phyloP scores from a whole-genome alignment of 2,888 invertebrate genomes.

The Chymomyza amoena region DNA sequence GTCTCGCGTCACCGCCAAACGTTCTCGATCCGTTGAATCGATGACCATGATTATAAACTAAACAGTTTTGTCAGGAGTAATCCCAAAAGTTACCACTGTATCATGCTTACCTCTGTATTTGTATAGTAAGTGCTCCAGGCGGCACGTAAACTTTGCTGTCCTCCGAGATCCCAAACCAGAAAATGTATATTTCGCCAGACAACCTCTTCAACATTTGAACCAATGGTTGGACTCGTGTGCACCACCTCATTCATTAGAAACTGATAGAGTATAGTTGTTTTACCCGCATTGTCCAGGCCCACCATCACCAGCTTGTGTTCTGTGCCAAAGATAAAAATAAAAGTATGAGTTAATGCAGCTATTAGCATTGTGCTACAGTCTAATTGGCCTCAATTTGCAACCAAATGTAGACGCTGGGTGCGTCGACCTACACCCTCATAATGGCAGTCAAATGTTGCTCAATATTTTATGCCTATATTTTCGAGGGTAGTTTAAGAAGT shows the following conservation, averaged over 20 bases:
- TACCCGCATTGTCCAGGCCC: constrained; percentile 98
- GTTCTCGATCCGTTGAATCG: constrained; percentile 96
- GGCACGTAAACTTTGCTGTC: constrained; percentile 95
- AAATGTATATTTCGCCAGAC: constrained; percentile 98
- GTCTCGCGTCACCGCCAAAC: constrained; percentile 92
- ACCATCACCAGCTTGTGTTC: constrained; percentile 98
- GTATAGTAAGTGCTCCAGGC: constrained; percentile 99
- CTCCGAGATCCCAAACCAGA: constrained; percentile 99
- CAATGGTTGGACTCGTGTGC: constrained; percentile 98
- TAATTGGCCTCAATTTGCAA: neutral
- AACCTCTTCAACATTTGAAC: constrained; percentile 98
- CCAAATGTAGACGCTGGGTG: neutral
- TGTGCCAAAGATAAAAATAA: neutral
- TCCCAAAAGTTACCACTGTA: neutral
- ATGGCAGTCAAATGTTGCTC: neutral
- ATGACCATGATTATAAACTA: constrained; percentile 98
- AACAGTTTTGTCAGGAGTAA: neutral
- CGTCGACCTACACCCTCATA: neutral
- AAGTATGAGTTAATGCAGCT: neutral
- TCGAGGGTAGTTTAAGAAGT: too few relatives aligned
- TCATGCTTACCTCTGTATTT: constrained; percentile 89
- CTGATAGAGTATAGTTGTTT: constrained; percentile 98
- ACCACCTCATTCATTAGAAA: constrained; percentile 98
- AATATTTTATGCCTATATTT: neutral
- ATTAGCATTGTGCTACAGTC: neutral